Evolutionary conservation across 2,797 vertebrate genomes (phyloP), one percentile per base, ranked within the genome.

Genomic region (Sardinella longiceps): DNA sequence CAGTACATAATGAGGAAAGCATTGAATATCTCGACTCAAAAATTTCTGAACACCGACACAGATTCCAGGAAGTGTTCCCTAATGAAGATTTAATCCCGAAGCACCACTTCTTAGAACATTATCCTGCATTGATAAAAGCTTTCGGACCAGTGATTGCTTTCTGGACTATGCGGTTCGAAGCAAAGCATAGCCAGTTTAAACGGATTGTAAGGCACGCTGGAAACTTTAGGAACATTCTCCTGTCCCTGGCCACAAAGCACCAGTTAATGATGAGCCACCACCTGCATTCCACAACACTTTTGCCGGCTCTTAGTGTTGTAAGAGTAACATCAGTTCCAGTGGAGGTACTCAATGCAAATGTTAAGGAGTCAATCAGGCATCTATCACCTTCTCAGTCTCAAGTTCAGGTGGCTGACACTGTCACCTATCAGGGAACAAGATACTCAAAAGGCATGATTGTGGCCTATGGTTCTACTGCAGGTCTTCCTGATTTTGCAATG

Each of bases 241-340:
- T 87, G 84, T 86, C 85, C 48, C 80, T 90, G 85, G 81, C 82
- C 14, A 88, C 84, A 87, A 74, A 80, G 85, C 85, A 88, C 81
- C 85, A 90, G 63, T 82, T 87, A 81, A 89, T 89, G 82, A 88
- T 87, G 82, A n/a, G n/a, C n/a, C n/a, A n/a, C n/a, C n/a, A n/a
- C n/a, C n/a, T n/a, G 74, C 80, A 84, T 87, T 43, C 28, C 70
- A 87, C 30, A n/a, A n/a, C n/a, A n/a, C n/a, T n/a, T n/a, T n/a
- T n/a, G n/a, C n/a, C n/a, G n/a, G n/a, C n/a, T n/a, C n/a, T n/a
- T n/a, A n/a, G n/a, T n/a, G n/a, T n/a, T n/a, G n/a, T n/a, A n/a
- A n/a, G n/a, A n/a, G n/a, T n/a, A n/a, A n/a, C n/a, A n/a, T n/a
- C n/a, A n/a, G n/a, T n/a, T n/a, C n/a, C n/a, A n/a, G n/a, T n/a